Percentiles rank a stretch among this genome's conserved stretches.
phyloP scores from a whole-genome alignment of 2,113 vertebrate genomes.

The Elgaria multicarinata region DNA sequence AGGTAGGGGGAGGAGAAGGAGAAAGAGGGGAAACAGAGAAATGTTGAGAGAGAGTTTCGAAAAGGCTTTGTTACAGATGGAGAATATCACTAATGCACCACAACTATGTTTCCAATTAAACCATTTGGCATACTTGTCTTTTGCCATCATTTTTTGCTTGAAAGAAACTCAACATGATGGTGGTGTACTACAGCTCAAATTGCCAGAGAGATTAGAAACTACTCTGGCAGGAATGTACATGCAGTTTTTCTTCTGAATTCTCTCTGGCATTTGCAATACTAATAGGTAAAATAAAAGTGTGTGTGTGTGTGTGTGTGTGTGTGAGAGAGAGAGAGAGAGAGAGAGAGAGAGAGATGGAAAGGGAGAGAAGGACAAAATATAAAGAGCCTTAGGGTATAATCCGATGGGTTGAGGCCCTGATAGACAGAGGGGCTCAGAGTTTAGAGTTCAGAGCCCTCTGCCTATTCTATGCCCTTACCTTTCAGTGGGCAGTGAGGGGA shows the following conservation, averaged over 20 bases:
- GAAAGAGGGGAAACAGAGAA: not conserved
- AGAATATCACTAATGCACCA: not conserved
- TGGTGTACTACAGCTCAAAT: not conserved
- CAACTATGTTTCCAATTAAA: conserved; percentile 8
- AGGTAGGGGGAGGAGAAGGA: not conserved
- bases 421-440: too few species aligned
- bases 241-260: not conserved
- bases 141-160: not conserved
- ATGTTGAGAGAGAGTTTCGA: not conserved
- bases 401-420: too few species aligned
- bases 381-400: not conserved
- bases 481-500: too few species aligned
- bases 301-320: too few species aligned
- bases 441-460: too few species aligned
- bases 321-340: not conserved
- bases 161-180: not conserved
- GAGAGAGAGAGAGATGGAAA: not conserved
- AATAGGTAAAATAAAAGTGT: not conserved
- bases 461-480: too few species aligned
- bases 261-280: not conserved
- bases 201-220: not conserved
- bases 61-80: not conserved
- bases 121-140: not conserved
- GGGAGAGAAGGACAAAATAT: not conserved
- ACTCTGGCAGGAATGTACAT: not conserved